Conservation (phyloP, 1,140 invertebrate species). For the Acromyrmex heyeri region DNA sequence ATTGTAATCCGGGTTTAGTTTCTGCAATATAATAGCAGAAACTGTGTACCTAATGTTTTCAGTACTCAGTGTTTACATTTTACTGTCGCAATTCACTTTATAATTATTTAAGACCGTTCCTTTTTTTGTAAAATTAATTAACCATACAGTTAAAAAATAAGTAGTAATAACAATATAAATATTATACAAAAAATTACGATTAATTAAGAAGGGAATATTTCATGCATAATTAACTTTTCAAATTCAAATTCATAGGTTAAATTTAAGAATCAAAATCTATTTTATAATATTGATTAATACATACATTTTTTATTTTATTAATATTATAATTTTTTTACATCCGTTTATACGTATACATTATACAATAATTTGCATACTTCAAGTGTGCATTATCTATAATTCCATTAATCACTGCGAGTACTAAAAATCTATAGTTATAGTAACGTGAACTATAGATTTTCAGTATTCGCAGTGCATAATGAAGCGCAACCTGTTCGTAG, state of each 20-base stretch:
- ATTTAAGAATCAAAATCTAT: background rate
- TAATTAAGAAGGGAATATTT: background rate
- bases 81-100: background rate
- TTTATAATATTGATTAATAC: background rate
- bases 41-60: background rate
- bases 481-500: background rate
- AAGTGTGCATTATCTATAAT: background rate
- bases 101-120: background rate
- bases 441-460: no score
- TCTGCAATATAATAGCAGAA: slow-evolving; percentile 2
- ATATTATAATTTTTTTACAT: background rate
- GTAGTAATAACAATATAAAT: background rate
- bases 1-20: slow-evolving; percentile 24
- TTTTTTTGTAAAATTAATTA: background rate
- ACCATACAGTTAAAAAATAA: background rate
- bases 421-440: no score
- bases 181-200: background rate
- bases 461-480: no score
- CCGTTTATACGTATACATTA: background rate
- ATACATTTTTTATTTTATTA: background rate
- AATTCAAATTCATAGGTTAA: background rate
- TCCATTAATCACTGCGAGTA: no score
- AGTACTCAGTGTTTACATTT: background rate
- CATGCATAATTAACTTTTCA: background rate
- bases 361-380: background rate